phyloP scores from a whole-genome alignment of 2,888 invertebrate species.

The Caenorhabditis japonica region DNA sequence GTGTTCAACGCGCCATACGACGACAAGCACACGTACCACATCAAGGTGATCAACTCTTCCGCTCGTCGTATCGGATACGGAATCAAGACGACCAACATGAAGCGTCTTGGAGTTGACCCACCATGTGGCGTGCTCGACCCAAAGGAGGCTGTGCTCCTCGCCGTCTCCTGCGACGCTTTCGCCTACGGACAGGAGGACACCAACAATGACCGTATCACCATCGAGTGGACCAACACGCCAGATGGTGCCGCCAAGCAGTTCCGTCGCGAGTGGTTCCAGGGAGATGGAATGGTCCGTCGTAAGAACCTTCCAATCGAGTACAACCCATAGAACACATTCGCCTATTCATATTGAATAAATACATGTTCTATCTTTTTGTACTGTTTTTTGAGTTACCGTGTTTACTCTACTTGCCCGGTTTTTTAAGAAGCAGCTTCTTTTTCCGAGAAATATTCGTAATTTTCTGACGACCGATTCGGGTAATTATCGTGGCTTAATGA shows the following conservation, averaged over 20 bases:
- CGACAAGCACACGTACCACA: slow-evolving; percentile 69
- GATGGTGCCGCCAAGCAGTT: slow-evolving; percentile 69
- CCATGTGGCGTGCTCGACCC: slow-evolving; percentile 45
- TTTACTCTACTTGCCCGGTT: too few relatives aligned
- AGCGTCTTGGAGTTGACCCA: slow-evolving; percentile 41
- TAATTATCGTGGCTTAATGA: too few relatives aligned
- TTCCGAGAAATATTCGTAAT: too few relatives aligned
- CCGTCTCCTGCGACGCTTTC: slow-evolving; percentile 34
- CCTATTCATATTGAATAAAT: too few relatives aligned
- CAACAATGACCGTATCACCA: slow-evolving; percentile 12
- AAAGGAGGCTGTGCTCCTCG: slow-evolving; percentile 27
- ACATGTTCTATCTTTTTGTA: too few relatives aligned
- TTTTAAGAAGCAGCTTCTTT: too few relatives aligned
- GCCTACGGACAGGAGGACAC: slow-evolving; percentile 37
- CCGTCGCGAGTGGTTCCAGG: slow-evolving; percentile 68
- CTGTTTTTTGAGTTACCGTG: too few relatives aligned
- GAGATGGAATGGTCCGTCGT: slow-evolving; percentile 15
- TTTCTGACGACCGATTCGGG: too few relatives aligned
- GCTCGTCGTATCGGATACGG: slow-evolving; percentile 55
- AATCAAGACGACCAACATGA: slow-evolving; percentile 48
- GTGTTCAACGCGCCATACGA: slow-evolving; percentile 71
- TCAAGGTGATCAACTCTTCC: slow-evolving; percentile 66
- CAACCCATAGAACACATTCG: too few relatives aligned
- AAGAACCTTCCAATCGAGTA: slow-evolving; percentile 63
- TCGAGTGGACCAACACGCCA: slow-evolving; percentile 62